A percentile compares a stretch with the other conserved stretches of the same genome.
phyloP scores from a whole-genome alignment of 2,888 invertebrate genomes.

The Orgyia antiqua region DNA sequence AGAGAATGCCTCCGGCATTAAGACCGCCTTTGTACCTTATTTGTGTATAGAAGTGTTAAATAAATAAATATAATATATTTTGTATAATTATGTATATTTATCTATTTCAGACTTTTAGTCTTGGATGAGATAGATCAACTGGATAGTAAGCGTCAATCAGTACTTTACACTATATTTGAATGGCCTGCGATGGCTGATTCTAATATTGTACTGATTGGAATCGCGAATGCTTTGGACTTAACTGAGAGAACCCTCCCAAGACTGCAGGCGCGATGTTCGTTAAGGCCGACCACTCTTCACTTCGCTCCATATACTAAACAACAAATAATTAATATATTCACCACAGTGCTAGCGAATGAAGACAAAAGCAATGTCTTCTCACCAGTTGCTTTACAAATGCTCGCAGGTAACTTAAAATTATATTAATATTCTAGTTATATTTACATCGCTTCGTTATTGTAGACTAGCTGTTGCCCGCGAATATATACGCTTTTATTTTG shows the following conservation, averaged over 20 bases:
- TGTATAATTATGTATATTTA: no score
- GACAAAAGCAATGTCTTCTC: constrained; percentile 85
- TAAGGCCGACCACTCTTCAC: constrained; percentile 88
- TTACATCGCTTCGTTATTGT: no score
- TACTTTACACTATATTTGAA: constrained; percentile 95
- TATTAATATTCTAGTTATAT: no score
- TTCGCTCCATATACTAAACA: constrained; percentile 95
- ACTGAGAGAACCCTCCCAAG: constrained; percentile 94
- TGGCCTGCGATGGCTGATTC: constrained; percentile 88
- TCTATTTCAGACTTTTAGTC: constrained; percentile 88
- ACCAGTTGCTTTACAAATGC: constrained; percentile 90
- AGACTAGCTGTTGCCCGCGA: background rate
- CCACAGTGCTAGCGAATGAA: constrained; percentile 84
- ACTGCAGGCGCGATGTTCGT: constrained; percentile 85
- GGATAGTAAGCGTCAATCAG: constrained; percentile 88
- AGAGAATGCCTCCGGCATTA: no score
- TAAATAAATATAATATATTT: no score
- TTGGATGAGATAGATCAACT: constrained; percentile 98
- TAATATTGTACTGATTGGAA: constrained; percentile 89
- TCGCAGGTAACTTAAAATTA: constrained; percentile 82
- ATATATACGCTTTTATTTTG: background rate
- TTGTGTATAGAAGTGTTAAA: no score
- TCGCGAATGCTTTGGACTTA: constrained; percentile 97
- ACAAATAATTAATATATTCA: constrained; percentile 92
- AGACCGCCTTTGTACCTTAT: no score